Percentiles rank a stretch among this genome's conserved stretches.
phyloP scores from a whole-genome alignment of 1,140 invertebrate species.

The Anadara kagoshimensis region DNA sequence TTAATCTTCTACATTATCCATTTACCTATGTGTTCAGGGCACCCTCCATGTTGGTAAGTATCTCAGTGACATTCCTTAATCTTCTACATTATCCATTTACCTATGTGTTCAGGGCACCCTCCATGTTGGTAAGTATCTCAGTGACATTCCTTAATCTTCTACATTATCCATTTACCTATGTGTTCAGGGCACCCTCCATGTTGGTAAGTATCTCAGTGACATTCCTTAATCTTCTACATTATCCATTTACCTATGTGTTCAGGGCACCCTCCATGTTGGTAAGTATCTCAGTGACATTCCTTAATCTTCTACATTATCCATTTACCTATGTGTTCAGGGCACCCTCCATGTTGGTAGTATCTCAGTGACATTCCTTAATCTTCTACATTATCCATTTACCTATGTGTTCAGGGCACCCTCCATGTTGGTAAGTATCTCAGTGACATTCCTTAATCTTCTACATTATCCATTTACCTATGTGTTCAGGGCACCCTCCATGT shows the following conservation, averaged over 20 bases:
- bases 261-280: conserved; percentile 76
- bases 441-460: conserved; percentile 95
- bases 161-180: conserved; percentile 98
- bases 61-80: conserved; percentile 87
- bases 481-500: conserved; percentile 76
- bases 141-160: conserved; percentile 93
- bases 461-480: conserved; percentile 98
- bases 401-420: conserved; percentile 81
- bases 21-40: conserved; percentile 88
- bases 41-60: conserved; percentile 74
- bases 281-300: conserved; percentile 81
- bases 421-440: too few relatives aligned
- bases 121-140: conserved; percentile 71
- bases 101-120: conserved; percentile 81
- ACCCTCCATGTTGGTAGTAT: conserved; percentile 74
- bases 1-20: conserved; percentile 98
- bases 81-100: conserved; percentile 98
- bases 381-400: conserved; percentile 98
- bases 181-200: conserved; percentile 76
- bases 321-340: conserved; percentile 88
- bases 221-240: conserved; percentile 97
- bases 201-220: conserved; percentile 75
- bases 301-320: conserved; percentile 98
- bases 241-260: conserved; percentile 94
- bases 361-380: conserved; percentile 94